Percentiles rank a stretch among this genome's conserved stretches.
Evolutionary conservation across 2,888 invertebrate species (phyloP).

Genomic region (Caenorhabditis doughertyi): DNA sequence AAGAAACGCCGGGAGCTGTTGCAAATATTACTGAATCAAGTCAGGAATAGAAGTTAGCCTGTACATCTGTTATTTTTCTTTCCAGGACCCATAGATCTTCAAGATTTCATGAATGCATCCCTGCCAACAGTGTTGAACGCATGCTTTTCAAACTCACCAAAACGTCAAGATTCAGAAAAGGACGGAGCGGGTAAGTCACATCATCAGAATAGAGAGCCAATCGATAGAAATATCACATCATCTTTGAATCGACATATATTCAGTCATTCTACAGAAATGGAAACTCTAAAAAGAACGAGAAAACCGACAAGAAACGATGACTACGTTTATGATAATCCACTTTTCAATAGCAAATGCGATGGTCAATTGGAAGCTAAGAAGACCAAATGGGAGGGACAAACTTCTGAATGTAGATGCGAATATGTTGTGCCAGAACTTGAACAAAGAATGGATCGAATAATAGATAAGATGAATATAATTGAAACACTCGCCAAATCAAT

Average conservation of each 20-base stretch:
- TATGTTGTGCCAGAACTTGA: conserved; percentile 22
- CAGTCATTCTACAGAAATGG: too few species aligned
- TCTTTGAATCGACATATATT: not conserved
- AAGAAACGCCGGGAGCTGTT: not conserved
- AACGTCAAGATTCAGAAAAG: too few species aligned
- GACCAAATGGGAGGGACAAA: not conserved
- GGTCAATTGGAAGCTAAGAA: not conserved
- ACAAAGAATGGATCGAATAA: conserved; percentile 17
- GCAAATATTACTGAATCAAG: conserved; percentile 19
- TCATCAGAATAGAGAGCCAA: too few species aligned
- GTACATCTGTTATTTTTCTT: not conserved
- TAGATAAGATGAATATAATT: conserved; percentile 23
- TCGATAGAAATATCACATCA: not conserved
- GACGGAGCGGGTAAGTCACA: too few species aligned
- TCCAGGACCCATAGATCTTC: conserved; percentile 16
- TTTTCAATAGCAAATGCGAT: too few species aligned
- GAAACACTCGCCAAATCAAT: conserved; percentile 24
- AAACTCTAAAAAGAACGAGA: conserved; percentile 6
- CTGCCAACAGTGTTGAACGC: too few species aligned
- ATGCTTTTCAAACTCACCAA: too few species aligned
- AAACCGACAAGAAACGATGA: conserved; percentile 2
- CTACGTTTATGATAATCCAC: conserved; percentile 1
- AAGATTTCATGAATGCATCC: conserved; percentile 15
- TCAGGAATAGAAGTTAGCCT: not conserved
- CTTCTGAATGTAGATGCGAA: conserved; percentile 30